phyloP scores from a whole-genome alignment of 2,797 vertebrate genomes.

The Dicrostonyx torquatus region DNA sequence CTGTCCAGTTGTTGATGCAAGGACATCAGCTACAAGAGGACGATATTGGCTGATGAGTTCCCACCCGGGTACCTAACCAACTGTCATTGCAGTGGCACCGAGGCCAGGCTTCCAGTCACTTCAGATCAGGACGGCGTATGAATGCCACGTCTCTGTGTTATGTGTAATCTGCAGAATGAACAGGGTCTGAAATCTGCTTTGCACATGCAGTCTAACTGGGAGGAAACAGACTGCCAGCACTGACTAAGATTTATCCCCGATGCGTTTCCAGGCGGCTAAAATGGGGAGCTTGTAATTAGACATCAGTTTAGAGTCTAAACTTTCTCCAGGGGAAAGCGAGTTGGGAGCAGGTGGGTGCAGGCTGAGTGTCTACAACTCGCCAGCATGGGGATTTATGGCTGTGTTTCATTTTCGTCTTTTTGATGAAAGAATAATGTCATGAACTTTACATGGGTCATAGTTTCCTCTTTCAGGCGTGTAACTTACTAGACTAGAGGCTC shows the following conservation, averaged over 20 bases:
- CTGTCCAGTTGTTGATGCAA: conserved; percentile 7
- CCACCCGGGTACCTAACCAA: conserved; percentile 25
- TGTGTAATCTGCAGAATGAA: conserved; percentile 47
- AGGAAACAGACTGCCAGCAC: conserved; percentile 21
- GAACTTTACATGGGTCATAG: conserved; percentile 59
- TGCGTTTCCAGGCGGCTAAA: conserved; percentile 40
- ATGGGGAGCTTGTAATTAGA: conserved; percentile 38
- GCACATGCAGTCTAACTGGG: conserved; percentile 2
- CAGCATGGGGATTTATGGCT: not conserved
- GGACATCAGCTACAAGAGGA: not conserved
- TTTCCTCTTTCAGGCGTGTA: conserved; percentile 51
- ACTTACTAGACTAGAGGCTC: conserved; percentile 59
- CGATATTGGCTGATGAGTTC: conserved; percentile 56
- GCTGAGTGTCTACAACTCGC: not conserved
- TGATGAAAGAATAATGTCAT: conserved; percentile 44
- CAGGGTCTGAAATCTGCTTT: conserved; percentile 50
- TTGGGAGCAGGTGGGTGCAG: not conserved
- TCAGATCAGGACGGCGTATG: conserved; percentile 18
- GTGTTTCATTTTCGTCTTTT: conserved; percentile 37
- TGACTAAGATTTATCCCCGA: conserved; percentile 10
- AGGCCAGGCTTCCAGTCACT: not conserved
- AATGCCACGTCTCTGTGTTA: not conserved
- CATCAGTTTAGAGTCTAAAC: conserved; percentile 10
- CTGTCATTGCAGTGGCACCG: not conserved
- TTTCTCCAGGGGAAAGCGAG: not conserved